Percentiles rank a stretch among this genome's conserved stretches.
Conservation (phyloP, 2,888 invertebrate species). For the Nephrotoma guestfalica region DNA sequence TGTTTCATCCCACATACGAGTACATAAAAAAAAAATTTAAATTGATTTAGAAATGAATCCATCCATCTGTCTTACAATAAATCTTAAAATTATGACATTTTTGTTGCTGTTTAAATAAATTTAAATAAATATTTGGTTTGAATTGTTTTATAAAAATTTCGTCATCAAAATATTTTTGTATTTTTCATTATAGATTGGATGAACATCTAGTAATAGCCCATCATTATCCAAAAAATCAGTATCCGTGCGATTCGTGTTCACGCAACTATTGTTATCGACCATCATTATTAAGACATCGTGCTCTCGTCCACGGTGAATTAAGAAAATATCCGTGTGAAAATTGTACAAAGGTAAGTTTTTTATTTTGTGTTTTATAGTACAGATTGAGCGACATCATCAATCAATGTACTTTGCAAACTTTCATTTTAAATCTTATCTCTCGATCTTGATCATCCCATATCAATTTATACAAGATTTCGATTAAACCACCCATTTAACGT, state of each 20-base stretch:
- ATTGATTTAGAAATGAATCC: neutral
- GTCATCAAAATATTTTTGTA: constrained; percentile 5
- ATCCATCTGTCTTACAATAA: constrained; percentile 1
- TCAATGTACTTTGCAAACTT: neutral
- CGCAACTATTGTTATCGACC: constrained; percentile 70
- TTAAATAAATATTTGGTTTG: constrained; percentile 1
- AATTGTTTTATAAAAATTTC: neutral
- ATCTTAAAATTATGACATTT: constrained; percentile 1
- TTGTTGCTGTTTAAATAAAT: neutral
- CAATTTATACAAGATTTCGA: neutral
- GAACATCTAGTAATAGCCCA: constrained; percentile 66
- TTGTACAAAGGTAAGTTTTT: constrained; percentile 57
- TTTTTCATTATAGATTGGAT: constrained; percentile 53
- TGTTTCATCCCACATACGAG: neutral
- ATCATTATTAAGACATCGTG: constrained; percentile 67
- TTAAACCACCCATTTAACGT: neutral
- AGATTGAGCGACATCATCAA: neutral
- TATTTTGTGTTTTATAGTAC: neutral
- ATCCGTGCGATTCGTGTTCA: constrained; percentile 71
- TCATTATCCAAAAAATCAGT: constrained; percentile 62
- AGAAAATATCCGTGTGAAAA: constrained; percentile 88
- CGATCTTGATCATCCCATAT: neutral
- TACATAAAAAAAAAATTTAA: neutral
- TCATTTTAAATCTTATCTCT: neutral
- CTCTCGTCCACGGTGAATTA: constrained; percentile 63